Percentiles rank a stretch among this genome's conserved stretches.
Evolutionary conservation across 2,888 invertebrate species (phyloP).

Genomic region (Psylliodes chrysocephalus): DNA sequence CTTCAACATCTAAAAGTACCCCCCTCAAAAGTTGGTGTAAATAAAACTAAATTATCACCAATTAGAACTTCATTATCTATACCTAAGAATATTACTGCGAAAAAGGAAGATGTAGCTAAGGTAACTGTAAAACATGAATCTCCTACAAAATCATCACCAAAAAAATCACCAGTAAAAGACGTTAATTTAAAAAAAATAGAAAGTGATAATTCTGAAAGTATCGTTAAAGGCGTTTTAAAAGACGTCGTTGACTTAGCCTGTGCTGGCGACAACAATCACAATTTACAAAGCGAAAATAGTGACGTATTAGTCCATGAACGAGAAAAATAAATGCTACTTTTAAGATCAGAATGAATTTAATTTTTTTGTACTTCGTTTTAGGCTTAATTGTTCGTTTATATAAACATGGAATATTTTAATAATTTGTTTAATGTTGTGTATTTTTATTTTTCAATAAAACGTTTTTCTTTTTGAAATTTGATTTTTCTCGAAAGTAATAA

Average conservation of each 20-base stretch:
- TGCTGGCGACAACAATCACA: not conserved
- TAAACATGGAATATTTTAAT: not conserved
- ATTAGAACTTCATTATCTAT: not conserved
- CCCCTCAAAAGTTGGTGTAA: no score
- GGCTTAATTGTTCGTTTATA: not conserved
- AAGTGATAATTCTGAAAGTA: not conserved
- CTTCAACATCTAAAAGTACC: not conserved
- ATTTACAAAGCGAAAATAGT: no score
- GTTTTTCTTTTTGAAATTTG: no score
- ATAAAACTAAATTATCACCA: not conserved
- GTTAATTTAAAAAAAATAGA: not conserved
- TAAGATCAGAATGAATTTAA: not conserved
- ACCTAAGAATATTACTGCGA: not conserved
- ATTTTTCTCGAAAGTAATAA: no score
- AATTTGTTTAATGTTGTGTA: not conserved
- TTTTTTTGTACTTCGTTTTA: not conserved
- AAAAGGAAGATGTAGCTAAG: not conserved
- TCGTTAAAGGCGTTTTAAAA: not conserved
- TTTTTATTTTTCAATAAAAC: not conserved
- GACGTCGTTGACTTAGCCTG: conserved; percentile 1
- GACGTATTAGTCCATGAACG: not conserved
- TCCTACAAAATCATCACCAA: no score
- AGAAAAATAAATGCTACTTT: not conserved
- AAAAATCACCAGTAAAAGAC: no score
- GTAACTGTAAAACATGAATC: no score